Conservation (phyloP, 2,888 invertebrate species). For the Xiphydria camelus region DNA sequence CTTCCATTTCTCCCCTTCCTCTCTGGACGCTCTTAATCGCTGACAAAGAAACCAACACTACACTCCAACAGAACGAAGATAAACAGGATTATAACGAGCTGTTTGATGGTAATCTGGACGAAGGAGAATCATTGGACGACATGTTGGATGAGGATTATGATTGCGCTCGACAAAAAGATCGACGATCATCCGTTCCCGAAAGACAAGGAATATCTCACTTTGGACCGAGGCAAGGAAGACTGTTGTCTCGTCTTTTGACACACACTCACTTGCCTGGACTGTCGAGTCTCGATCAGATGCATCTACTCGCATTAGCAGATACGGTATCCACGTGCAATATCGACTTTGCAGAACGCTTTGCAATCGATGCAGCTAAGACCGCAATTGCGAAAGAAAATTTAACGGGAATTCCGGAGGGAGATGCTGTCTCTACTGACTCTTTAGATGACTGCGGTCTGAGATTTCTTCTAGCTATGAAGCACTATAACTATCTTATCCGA, state of each 20-base stretch:
- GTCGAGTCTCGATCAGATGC: slow-evolving; percentile 98
- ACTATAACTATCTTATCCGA: slow-evolving; percentile 91
- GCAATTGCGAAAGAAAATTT: slow-evolving; percentile 70
- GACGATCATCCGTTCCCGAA: slow-evolving; percentile 73
- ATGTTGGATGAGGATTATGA: slow-evolving; percentile 74
- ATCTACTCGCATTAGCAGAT: slow-evolving; percentile 96
- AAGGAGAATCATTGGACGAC: slow-evolving; percentile 82
- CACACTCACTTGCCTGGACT: slow-evolving; percentile 94
- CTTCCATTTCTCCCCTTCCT: slow-evolving; percentile 96
- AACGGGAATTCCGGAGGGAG: slow-evolving; percentile 62
- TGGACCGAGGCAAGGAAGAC: slow-evolving; percentile 82
- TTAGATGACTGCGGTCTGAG: slow-evolving; percentile 97
- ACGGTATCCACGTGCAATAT: slow-evolving; percentile 94
- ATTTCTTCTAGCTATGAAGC: slow-evolving; percentile 95
- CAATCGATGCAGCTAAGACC: slow-evolving; percentile 68
- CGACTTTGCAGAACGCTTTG: slow-evolving; percentile 82
- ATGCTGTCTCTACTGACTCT: slow-evolving; percentile 71
- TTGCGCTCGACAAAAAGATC: slow-evolving; percentile 63
- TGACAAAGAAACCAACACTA: slow-evolving; percentile 74
- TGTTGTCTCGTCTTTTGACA: slow-evolving; percentile 86
- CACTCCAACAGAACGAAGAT: slow-evolving; percentile 50
- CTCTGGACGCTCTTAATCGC: slow-evolving; percentile 94
- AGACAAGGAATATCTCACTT: slow-evolving; percentile 81
- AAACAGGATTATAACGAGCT: slow-evolving; percentile 85
- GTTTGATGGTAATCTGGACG: slow-evolving; percentile 79